These are phyloP conservation scores for Illadopsis cleaveri DNA, from an alignment of 2,113 vertebrate genomes.

Conservation along the genomic window DNA sequence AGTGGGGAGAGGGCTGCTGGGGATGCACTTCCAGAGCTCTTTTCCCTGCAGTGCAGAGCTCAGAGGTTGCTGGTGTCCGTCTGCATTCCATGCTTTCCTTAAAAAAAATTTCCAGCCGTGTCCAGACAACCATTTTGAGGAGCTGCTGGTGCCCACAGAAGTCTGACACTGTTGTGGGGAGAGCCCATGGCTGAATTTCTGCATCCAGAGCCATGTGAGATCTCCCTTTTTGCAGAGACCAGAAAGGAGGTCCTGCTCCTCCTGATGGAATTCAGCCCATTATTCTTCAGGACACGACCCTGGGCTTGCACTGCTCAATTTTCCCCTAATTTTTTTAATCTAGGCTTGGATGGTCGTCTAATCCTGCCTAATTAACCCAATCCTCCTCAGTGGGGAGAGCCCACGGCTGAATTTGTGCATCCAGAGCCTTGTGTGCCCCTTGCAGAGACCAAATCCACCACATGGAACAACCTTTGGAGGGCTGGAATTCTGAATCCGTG, in stretches of 20 bases:
- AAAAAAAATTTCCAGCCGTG: background rate
- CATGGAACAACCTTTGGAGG: background rate
- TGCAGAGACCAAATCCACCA: background rate
- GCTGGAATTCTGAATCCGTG: background rate
- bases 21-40: background rate
- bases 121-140: background rate
- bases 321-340: too few relatives aligned
- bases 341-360: too few relatives aligned
- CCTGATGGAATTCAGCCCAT: too few relatives aligned
- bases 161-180: too few relatives aligned
- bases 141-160: background rate
- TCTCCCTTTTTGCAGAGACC: background rate
- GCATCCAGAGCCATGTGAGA: fast-evolving
- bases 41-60: background rate
- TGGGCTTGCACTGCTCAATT: too few relatives aligned
- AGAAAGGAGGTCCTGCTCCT: too few relatives aligned
- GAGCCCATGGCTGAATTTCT: fast-evolving
- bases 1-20: background rate
- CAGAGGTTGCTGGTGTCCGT: background rate
- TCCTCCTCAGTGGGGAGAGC: too few relatives aligned
- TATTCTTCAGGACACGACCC: too few relatives aligned
- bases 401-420: fast-evolving
- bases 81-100: fast-evolving
- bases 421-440: background rate
- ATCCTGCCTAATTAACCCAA: too few relatives aligned